These are phyloP conservation scores for Noctilio leporinus DNA, from an alignment of 2,113 vertebrate species.

Conservation along the genomic window DNA sequence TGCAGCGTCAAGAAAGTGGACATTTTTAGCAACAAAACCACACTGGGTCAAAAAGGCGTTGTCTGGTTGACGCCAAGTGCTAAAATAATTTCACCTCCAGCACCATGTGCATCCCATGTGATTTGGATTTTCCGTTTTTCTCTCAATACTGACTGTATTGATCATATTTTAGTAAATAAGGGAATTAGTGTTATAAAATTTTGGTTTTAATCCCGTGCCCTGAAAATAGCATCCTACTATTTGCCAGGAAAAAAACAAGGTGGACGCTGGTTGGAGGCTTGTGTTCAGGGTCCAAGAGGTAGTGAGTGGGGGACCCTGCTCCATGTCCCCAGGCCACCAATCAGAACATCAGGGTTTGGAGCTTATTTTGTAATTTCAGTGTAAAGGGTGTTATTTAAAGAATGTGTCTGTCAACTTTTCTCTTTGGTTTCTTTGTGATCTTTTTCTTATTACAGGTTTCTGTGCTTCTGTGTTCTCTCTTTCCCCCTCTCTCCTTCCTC, in stretches of 20 bases:
- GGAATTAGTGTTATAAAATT: background rate
- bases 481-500: too few relatives aligned
- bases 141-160: background rate
- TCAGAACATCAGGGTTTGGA: fast-evolving
- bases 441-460: background rate
- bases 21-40: slow-evolving; percentile 16
- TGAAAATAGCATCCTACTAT: background rate
- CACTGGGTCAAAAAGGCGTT: background rate
- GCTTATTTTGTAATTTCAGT: background rate
- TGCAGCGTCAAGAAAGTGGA: background rate
- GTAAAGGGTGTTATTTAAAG: background rate
- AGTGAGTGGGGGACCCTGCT: fast-evolving
- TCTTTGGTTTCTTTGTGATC: background rate
- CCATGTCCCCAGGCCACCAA: fast-evolving
- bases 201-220: background rate
- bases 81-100: fast-evolving
- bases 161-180: background rate
- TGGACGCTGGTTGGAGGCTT: fast-evolving
- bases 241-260: background rate
- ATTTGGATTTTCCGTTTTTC: background rate
- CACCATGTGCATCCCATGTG: fast-evolving
- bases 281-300: fast-evolving
- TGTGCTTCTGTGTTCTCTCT: fast-evolving
- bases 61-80: background rate
- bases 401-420: background rate